Evolutionary conservation across 2,888 invertebrate species (phyloP).

Genomic region (Toxonevra muliebris): DNA sequence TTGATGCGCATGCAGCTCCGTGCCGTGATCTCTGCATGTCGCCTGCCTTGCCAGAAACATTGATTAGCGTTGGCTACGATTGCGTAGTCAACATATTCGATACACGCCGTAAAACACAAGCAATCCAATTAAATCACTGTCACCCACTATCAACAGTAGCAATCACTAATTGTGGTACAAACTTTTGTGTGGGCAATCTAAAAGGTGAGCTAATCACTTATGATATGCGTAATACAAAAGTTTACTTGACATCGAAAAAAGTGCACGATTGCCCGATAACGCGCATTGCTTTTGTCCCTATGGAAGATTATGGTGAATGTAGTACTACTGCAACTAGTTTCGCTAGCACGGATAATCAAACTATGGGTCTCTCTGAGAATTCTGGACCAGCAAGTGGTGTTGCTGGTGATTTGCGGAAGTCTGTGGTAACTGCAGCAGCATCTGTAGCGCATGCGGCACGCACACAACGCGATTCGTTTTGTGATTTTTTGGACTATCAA

Average conservation of each 20-base stretch:
- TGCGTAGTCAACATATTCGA: conserved; percentile 63
- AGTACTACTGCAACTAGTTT: conserved; percentile 47
- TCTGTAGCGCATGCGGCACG: conserved; percentile 35
- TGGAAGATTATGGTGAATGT: conserved; percentile 38
- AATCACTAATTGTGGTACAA: conserved; percentile 61
- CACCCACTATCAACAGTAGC: conserved; percentile 61
- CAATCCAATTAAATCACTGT: conserved; percentile 49
- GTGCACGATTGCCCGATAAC: conserved; percentile 56
- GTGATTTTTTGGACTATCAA: conserved; percentile 60
- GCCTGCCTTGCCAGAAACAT: conserved; percentile 51
- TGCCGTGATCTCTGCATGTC: conserved; percentile 62
- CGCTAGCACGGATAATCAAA: conserved; percentile 40
- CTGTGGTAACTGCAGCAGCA: conserved; percentile 41
- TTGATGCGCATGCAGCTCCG: conserved; percentile 59
- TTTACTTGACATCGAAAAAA: conserved; percentile 48
- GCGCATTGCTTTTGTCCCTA: conserved; percentile 58
- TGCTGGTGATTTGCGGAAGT: conserved; percentile 40
- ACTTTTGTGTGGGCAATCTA: conserved; percentile 60
- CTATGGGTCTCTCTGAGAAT: conserved; percentile 35
- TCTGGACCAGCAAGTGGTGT: conserved; percentile 1
- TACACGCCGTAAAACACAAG: conserved; percentile 55
- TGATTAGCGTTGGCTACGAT: conserved; percentile 63
- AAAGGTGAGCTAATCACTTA: conserved; percentile 63
- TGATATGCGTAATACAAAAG: conserved; percentile 59
- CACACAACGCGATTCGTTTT: conserved; percentile 57